Evolutionary conservation across 2,888 invertebrate species (phyloP), one percentile per base, ranked within the genome.

Genomic region (Drosophila stalkeri): DNA sequence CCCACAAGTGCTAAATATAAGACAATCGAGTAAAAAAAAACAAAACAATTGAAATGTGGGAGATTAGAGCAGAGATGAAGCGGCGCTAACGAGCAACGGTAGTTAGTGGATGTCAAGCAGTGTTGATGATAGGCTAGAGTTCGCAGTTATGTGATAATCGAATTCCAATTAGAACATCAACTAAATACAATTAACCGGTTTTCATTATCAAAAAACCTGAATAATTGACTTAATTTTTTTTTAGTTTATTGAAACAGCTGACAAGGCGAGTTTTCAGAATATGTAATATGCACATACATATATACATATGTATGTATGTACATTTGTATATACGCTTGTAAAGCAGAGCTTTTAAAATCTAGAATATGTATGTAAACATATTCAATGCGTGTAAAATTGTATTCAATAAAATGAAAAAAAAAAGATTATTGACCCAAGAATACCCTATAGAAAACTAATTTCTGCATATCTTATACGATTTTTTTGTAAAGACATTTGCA

Each of bases 181-280:
- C 47, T 54, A 46, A 43, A 57, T 51, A 41, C 55, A 72, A 77
- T 80, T 71, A 89, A 89, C 82, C 84, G 85, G 82, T 83, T 83
- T 64, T 20, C 39, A 37, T 66, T 55, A n/a, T 43, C 66, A 52
- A 77, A 81, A 54, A 84, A 81, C 75, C 55, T 39, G 82, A 71
- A 66, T 39, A 56, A 51, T 37, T 55, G 47, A 9, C 18, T 52
- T 43, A 18, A 6, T 41, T 35, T 35, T 41, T 14, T 31, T 59
- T 20, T 16, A 27, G n/a, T 33, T 9, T 18, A 12, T 18, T 18
- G 9, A 20, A 37, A 37, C 33, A 43, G 20, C 46, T 20, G 52
- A 20, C 37, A 33, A 9, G 12, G n/a, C 41, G 23, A 49, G 52
- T 41, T 69, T 43, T 49, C 6, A 20, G 9, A 41, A 55, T 46